Conservation (phyloP, 2,797 vertebrate genomes). For the Myotis myotis region DNA sequence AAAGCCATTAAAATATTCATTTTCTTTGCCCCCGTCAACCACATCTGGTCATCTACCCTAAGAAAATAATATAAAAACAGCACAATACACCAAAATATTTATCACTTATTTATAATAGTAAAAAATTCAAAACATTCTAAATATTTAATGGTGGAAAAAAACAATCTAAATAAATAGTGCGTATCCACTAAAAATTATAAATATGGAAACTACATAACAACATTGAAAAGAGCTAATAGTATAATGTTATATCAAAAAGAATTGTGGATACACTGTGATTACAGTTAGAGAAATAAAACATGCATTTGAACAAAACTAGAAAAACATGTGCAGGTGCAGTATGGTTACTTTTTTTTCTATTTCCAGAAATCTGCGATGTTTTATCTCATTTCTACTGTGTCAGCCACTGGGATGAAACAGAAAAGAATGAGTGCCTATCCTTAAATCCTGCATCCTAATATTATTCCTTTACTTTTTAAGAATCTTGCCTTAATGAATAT, state of each 20-base stretch:
- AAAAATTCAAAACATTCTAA: neutral
- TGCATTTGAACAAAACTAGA: neutral
- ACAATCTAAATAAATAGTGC: neutral
- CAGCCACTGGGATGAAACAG: neutral
- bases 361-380: neutral
- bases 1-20: slow-evolving; percentile 3
- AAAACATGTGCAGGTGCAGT: neutral
- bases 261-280: neutral
- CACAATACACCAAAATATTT: neutral
- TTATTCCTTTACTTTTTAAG: neutral
- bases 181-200: neutral
- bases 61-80: slow-evolving; percentile 6
- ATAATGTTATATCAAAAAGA: neutral
- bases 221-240: neutral
- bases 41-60: neutral
- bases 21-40: neutral
- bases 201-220: neutral
- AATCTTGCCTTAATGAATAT: neutral
- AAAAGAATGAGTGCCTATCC: neutral
- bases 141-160: neutral
- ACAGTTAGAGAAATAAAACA: neutral
- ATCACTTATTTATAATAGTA: neutral
- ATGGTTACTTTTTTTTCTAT: neutral
- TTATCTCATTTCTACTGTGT: neutral
- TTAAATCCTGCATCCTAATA: neutral